These are phyloP conservation scores for Blastomussa wellsi DNA, from an alignment of 92 coral and sea anemone species.

Conservation along the genomic window DNA sequence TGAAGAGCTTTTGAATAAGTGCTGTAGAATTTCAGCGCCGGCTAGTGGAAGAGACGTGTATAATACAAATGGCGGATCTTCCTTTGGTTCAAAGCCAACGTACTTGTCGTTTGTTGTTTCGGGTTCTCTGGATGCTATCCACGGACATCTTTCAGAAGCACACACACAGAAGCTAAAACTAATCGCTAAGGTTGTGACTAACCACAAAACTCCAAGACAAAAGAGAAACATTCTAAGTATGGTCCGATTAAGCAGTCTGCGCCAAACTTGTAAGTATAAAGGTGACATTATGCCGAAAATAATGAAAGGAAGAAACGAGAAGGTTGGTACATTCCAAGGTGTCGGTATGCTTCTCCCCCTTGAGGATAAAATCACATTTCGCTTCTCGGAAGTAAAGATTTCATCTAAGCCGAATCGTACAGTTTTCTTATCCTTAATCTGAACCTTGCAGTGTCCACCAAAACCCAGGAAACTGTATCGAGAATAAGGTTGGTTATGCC, in stretches of 20 bases:
- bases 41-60: slow-evolving; percentile 88
- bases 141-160: slow-evolving; percentile 14
- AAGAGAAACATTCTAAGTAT: slow-evolving; percentile 13
- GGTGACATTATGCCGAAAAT: slow-evolving; percentile 17
- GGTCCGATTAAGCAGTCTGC: slow-evolving; percentile 15
- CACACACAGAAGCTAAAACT: slow-evolving; percentile 33
- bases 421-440: slow-evolving; percentile 26
- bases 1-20: slow-evolving; percentile 65
- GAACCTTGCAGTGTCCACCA: slow-evolving; percentile 86
- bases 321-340: slow-evolving; percentile 12
- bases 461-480: slow-evolving; percentile 78
- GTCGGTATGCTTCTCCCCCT: not conserved
- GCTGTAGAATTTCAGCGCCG: slow-evolving; percentile 77
- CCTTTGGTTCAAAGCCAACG: slow-evolving; percentile 9
- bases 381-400: not conserved
- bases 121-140: not conserved
- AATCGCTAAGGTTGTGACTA: slow-evolving; percentile 21
- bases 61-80: slow-evolving; percentile 69
- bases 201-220: slow-evolving; percentile 32
- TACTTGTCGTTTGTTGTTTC: not conserved
- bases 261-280: slow-evolving; percentile 39
- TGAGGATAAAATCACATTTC: not conserved
- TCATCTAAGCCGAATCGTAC: slow-evolving; percentile 46
- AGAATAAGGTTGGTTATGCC: slow-evolving; percentile 60
- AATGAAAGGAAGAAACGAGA: slow-evolving; percentile 23